These are phyloP conservation scores for Equus quagga DNA, from an alignment of 2,113 vertebrate genomes.

Conservation along the genomic window DNA sequence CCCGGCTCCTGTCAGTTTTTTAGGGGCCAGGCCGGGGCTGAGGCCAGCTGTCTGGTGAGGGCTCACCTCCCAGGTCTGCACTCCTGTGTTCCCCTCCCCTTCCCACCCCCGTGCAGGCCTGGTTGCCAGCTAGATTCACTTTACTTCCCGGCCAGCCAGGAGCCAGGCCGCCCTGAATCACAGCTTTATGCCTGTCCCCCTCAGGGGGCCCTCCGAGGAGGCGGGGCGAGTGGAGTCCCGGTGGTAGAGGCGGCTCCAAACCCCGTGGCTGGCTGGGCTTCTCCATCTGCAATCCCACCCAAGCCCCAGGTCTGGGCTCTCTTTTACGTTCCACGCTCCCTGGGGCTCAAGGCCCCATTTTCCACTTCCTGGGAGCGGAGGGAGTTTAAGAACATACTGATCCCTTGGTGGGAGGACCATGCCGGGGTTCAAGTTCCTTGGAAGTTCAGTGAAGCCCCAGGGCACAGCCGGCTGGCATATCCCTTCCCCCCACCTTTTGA, in stretches of 20 bases:
- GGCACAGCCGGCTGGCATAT: neutral
- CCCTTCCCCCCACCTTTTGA: neutral
- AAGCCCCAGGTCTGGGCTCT: neutral
- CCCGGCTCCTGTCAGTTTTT: neutral
- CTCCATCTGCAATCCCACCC: neutral
- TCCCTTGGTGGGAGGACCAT: too few species aligned
- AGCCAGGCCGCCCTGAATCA: neutral
- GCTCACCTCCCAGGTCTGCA: neutral
- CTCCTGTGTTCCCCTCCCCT: accelerated
- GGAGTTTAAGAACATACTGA: neutral
- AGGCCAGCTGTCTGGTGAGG: neutral
- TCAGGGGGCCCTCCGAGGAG: accelerated
- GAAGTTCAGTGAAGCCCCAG: neutral
- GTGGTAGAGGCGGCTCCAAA: neutral
- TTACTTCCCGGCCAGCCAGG: neutral
- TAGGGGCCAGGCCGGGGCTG: neutral
- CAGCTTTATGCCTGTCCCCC: neutral
- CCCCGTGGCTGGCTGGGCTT: neutral
- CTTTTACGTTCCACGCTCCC: neutral
- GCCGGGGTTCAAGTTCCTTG: too few species aligned
- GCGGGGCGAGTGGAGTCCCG: too few species aligned
- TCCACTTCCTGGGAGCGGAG: neutral
- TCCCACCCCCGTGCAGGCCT: neutral
- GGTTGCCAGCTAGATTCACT: neutral
- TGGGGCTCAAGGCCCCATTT: too few species aligned